Evolutionary conservation across 2,888 invertebrate species (phyloP), one percentile per base, ranked within the genome.

Genomic region (Chymomyza amoena): DNA sequence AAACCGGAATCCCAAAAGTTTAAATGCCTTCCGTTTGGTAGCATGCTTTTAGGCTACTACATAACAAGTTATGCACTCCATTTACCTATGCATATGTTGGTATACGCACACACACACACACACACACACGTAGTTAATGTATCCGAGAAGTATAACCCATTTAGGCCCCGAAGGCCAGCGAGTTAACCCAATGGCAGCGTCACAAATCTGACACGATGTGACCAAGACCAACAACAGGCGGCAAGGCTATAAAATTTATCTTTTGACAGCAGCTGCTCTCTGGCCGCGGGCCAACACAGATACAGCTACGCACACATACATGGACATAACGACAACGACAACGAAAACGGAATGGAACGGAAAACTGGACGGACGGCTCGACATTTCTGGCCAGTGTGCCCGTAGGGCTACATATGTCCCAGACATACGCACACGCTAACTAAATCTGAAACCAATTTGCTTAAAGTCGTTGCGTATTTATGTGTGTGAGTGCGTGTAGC

Each of bases 401-500:
- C 72, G 68, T 20, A 62, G 78, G 78, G 70, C 68, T 56, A 69
- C 64, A 70, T 70, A 67, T 77, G 68, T 67, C 68, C 65, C 76
- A 73, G 69, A 63, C 60, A 75, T 45, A 45, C 57, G 65, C 69
- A 74, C 76, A 63, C 65, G 66, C 68, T 69, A 71, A 72, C 81
- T 80, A 76, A 82, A 85, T 82, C 79, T 73, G 79, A 85, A 85
- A 85, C 83, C 85, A 82, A 82, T 82, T 82, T 82, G 79, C 78
- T 79, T 79, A 73, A 79, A 81, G 63, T 64, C 62, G 66, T 69
- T 61, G 16, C 20, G 36, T 54, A 10, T 39, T 50, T 36, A 39
- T 25, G 45, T 52, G 61, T 25, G 45, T 52, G 61, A 28, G 62
- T 61, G 32, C 45, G 61, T 39, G 39, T 32, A 6, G 0, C 32